These are phyloP conservation scores for Centrocercus urophasianus DNA, from an alignment of 2,113 vertebrate species.

Conservation along the genomic window DNA sequence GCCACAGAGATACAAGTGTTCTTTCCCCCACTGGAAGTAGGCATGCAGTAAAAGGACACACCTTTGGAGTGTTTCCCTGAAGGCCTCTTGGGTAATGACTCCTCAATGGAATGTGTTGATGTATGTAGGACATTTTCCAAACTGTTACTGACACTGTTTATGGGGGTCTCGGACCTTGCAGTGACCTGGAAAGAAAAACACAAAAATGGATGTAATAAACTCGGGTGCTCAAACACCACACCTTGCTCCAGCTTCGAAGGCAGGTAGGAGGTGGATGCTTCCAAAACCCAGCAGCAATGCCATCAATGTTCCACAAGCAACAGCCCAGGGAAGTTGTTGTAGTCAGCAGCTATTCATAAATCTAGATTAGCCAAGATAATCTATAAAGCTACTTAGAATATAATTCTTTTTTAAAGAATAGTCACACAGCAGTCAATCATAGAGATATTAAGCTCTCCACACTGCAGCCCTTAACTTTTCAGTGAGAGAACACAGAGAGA, in stretches of 20 bases:
- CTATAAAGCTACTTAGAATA: slow-evolving; percentile 55
- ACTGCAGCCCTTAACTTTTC: neutral
- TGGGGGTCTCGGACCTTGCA: slow-evolving; percentile 74
- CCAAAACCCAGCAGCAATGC: neutral
- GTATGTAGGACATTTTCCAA: slow-evolving; percentile 82
- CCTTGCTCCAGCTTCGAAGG: neutral
- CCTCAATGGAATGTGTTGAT: slow-evolving; percentile 83
- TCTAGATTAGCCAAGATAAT: slow-evolving; percentile 62
- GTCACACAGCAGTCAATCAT: slow-evolving; percentile 6
- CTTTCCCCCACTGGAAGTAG: fast-evolving
- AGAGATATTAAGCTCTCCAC: neutral
- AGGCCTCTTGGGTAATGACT: slow-evolving; percentile 81
- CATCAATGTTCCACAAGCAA: slow-evolving; percentile 7
- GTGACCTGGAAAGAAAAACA: slow-evolving; percentile 66
- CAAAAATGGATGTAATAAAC: neutral
- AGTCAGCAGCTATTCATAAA: slow-evolving; percentile 50
- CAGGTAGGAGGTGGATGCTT: neutral
- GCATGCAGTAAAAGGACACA: slow-evolving; percentile 43
- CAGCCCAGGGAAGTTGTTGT: neutral
- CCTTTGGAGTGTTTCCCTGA: slow-evolving; percentile 85
- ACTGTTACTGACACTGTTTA: slow-evolving; percentile 75
- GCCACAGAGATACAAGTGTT: fast-evolving
- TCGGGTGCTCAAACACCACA: neutral
- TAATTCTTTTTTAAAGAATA: slow-evolving; percentile 57
- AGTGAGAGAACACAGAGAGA: neutral